Evolutionary conservation across 1,140 invertebrate genomes (phyloP), one percentile per base, ranked within the genome.

Genomic region (Monochamus saltuarius): DNA sequence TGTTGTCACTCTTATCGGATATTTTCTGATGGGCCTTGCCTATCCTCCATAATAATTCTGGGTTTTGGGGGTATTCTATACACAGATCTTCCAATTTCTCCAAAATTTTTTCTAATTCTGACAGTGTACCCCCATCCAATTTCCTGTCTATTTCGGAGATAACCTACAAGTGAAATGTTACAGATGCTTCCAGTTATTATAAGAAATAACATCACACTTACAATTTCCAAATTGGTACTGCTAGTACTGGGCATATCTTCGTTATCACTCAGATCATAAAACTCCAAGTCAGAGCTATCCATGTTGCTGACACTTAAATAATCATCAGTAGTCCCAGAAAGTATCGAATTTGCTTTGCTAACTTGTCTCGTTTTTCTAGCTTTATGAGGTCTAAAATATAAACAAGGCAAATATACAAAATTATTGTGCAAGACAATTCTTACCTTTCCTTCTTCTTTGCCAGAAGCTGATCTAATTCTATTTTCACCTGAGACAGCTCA

Each of bases 41-140:
- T 40, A 88, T 75, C 66, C 89, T 78, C 60, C 89, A 92, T 39
- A 85, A 75, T 64, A 87, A 76, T 61, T 85, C 82, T 36, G 79
- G 64, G 73, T 80, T 74, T 61, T 77, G 65, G 14, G 76, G 74
- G 69, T 79, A 68, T 59, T 76, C 71, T 43, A 75, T 65, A 35
- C 70, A 56, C 57, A 80, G 63, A 59, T 67, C 70, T 68, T 75
- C 73, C 47, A 80, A 50, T 59, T 73, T 76, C 45, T 68, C 35
- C 35, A 80, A 71, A 22, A 70, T 61, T 22, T 74, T 65, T 16
- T 68, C 62, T 42, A 73, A 57, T 35, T 74, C 61, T 43, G 45
- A 58, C 34, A 54, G 49, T 39, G 42, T 39, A 37, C 66, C 62
- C 34, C 68, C 50, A 34, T 78, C 77, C 38, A 74, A 54, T 53